phyloP scores from a whole-genome alignment of 2,797 vertebrate genomes.

The Epinephelus awoara region DNA sequence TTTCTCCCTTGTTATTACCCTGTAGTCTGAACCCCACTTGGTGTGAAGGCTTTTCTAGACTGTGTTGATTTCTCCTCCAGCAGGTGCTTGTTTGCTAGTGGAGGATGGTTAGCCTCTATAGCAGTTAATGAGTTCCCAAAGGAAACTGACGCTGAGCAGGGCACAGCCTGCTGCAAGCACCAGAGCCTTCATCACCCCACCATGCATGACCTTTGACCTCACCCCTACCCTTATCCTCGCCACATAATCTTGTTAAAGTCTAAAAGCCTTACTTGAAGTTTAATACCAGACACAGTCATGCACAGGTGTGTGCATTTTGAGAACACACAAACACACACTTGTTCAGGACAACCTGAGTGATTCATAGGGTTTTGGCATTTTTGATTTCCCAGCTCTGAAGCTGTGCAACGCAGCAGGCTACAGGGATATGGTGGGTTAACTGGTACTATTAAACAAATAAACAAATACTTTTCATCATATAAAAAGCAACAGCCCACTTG shows the following conservation, averaged over 20 bases:
- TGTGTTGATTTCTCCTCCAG: constrained; percentile 26
- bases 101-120: constrained; percentile 35
- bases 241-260: constrained; percentile 36
- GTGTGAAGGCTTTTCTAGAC: neutral
- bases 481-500: neutral
- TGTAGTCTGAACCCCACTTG: neutral
- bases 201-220: constrained; percentile 58
- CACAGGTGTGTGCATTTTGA: neutral
- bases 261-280: constrained; percentile 31
- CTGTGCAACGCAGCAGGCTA: neutral
- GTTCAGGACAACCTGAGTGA: neutral
- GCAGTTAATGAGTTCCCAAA: constrained; percentile 80
- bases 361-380: neutral
- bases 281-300: constrained; percentile 37
- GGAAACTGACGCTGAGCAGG: constrained; percentile 58
- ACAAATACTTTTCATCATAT: neutral
- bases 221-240: constrained; percentile 3
- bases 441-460: neutral
- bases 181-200: constrained; percentile 42
- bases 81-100: constrained; percentile 63
- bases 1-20: neutral
- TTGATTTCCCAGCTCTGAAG: neutral
- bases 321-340: neutral
- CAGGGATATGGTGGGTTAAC: neutral
- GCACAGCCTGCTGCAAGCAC: constrained; percentile 48